These are phyloP conservation scores for Noctua pronuba DNA, from an alignment of 2,888 invertebrate genomes.

Conservation along the genomic window DNA sequence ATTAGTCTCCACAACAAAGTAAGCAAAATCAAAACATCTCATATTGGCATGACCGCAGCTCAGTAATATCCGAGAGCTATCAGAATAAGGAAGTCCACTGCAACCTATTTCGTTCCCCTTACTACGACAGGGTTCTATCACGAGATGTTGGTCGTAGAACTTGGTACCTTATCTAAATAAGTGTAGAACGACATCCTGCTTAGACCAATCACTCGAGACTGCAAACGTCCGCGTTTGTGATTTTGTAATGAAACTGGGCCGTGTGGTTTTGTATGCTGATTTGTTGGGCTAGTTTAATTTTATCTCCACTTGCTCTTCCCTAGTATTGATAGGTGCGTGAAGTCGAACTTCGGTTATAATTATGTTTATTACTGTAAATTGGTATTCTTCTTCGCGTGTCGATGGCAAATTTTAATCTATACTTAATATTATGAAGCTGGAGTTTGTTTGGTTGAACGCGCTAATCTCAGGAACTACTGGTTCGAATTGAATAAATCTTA, in stretches of 20 bases:
- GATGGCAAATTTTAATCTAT: too few species aligned
- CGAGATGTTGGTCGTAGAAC: constrained; percentile 37
- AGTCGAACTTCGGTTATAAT: neutral
- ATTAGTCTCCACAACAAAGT: constrained; percentile 32
- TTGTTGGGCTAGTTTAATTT: constrained; percentile 28
- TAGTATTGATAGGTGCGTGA: neutral
- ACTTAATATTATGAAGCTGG: too few species aligned
- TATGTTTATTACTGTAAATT: too few species aligned
- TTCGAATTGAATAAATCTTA: too few species aligned
- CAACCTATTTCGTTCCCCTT: constrained; percentile 64
- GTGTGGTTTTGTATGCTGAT: constrained; percentile 53
- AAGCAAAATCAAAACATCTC: constrained; percentile 35
- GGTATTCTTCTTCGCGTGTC: too few species aligned
- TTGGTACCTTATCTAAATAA: constrained; percentile 67
- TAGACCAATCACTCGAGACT: constrained; percentile 64
- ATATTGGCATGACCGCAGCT: constrained; percentile 50
- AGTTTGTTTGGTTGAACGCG: too few species aligned
- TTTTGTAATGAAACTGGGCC: constrained; percentile 55
- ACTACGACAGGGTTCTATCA: constrained; percentile 63
- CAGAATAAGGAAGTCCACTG: constrained; percentile 65
- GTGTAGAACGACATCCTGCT: constrained; percentile 76
- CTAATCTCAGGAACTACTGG: too few species aligned
- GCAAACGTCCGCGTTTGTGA: constrained; percentile 58
- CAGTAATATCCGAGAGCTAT: constrained; percentile 62
- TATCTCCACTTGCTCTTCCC: constrained; percentile 12